Evolutionary conservation across 2,797 vertebrate genomes (phyloP).

Genomic region (Enoplosus armatus): DNA sequence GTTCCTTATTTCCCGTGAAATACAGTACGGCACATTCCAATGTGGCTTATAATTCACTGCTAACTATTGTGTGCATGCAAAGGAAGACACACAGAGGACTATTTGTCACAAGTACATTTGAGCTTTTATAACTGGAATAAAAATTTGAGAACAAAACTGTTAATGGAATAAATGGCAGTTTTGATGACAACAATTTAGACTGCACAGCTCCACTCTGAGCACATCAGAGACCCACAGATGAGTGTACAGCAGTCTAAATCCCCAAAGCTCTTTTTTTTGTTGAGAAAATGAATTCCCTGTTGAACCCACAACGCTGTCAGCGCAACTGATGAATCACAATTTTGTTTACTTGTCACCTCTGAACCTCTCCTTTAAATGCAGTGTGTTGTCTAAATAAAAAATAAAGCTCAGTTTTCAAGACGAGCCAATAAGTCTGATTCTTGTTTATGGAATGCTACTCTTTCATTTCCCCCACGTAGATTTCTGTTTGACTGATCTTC

Average conservation of each 20-base stretch:
- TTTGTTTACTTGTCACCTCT: conserved; percentile 20
- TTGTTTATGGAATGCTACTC: conserved; percentile 18
- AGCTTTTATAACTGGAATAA: conserved; percentile 20
- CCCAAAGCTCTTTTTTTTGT: conserved; percentile 1
- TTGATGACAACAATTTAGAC: conserved; percentile 25
- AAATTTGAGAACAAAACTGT: conserved; percentile 22
- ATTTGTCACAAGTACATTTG: background rate
- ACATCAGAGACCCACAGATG: conserved; percentile 28
- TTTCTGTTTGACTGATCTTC: conserved; percentile 36
- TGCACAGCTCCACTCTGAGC: background rate
- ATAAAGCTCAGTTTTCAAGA: conserved; percentile 26
- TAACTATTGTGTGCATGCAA: background rate
- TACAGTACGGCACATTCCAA: background rate
- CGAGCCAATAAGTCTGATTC: conserved; percentile 13
- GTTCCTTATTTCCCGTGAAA: background rate
- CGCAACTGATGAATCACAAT: conserved; percentile 22
- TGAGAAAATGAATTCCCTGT: conserved; percentile 27
- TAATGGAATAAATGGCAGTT: conserved; percentile 21
- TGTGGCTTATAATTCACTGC: background rate
- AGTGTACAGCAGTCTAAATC: conserved; percentile 11
- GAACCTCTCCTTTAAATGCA: background rate
- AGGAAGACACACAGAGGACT: background rate
- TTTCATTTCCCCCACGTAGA: background rate
- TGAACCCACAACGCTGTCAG: conserved; percentile 24
- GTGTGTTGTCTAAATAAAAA: conserved; percentile 17